A percentile compares a stretch with the other conserved stretches of the same genome.
Conservation (phyloP, 2,113 vertebrate genomes). For the Tetrao urogallus region DNA sequence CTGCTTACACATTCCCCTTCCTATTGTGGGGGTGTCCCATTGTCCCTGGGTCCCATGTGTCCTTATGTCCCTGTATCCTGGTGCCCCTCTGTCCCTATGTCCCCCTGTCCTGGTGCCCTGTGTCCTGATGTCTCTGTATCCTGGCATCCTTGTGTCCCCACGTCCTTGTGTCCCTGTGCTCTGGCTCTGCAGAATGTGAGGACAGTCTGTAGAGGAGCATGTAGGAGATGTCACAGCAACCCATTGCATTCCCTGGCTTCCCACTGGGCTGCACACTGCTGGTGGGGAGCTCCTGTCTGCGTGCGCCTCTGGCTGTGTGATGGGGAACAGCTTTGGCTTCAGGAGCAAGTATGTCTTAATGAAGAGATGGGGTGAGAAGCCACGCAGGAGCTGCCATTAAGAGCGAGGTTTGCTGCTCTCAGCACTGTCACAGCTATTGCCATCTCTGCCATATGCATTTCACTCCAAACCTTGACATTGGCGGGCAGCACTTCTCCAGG, state of each 20-base stretch:
- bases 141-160: neutral
- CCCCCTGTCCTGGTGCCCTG: no score
- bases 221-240: neutral
- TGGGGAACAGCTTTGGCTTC: neutral
- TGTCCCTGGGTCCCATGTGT: no score
- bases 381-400: neutral
- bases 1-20: rapidly evolving
- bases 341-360: neutral
- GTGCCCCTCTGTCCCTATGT: rapidly evolving
- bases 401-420: rapidly evolving
- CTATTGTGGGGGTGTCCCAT: neutral
- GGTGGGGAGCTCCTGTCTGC: rapidly evolving
- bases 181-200: neutral
- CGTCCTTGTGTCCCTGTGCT: rapidly evolving
- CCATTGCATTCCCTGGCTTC: rapidly evolving
- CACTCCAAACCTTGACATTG: rapidly evolving
- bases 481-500: rapidly evolving
- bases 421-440: rapidly evolving
- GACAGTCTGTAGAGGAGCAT: rapidly evolving
- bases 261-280: rapidly evolving
- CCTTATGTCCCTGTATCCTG: no score
- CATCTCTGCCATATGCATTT: rapidly evolving
- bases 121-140: neutral
- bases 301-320: rapidly evolving
- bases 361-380: neutral